Conservation (phyloP, 2,113 vertebrate species). For the Cnemophilus loriae region DNA sequence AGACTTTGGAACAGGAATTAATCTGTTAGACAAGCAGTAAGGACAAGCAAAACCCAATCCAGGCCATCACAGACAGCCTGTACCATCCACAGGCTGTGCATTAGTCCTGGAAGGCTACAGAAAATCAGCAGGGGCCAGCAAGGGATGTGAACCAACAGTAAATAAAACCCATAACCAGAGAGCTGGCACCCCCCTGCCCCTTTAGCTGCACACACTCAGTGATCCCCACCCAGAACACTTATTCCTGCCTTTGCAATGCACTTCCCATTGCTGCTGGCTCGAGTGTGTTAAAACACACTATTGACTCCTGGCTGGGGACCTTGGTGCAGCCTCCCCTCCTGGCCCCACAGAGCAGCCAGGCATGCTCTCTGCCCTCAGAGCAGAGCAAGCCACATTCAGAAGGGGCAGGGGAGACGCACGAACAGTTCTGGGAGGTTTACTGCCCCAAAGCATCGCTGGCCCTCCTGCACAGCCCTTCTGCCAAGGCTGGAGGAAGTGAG, state of each 20-base stretch:
- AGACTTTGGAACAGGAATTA: not conserved
- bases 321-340: not conserved
- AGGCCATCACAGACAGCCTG: not conserved
- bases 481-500: slow-evolving; percentile 23
- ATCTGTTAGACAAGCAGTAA: not conserved
- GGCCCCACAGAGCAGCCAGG: not conserved
- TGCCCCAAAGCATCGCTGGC: not conserved
- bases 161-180: not conserved
- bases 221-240: not conserved
- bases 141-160: not conserved
- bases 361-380: not conserved
- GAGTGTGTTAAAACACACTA: not conserved
- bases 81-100: not conserved
- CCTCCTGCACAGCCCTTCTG: not conserved
- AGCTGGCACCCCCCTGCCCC: not conserved
- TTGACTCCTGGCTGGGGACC: not conserved
- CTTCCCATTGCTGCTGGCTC: not conserved
- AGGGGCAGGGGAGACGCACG: not conserved
- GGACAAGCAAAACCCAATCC: not conserved
- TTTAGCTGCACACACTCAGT: not conserved
- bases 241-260: not conserved
- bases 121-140: not conserved
- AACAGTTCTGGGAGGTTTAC: not conserved
- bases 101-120: not conserved
- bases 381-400: not conserved